Percentiles rank a stretch among this genome's conserved stretches.
These are phyloP conservation scores for Tachuris rubrigastra DNA, from an alignment of 2,113 vertebrate genomes.

Conservation along the genomic window DNA sequence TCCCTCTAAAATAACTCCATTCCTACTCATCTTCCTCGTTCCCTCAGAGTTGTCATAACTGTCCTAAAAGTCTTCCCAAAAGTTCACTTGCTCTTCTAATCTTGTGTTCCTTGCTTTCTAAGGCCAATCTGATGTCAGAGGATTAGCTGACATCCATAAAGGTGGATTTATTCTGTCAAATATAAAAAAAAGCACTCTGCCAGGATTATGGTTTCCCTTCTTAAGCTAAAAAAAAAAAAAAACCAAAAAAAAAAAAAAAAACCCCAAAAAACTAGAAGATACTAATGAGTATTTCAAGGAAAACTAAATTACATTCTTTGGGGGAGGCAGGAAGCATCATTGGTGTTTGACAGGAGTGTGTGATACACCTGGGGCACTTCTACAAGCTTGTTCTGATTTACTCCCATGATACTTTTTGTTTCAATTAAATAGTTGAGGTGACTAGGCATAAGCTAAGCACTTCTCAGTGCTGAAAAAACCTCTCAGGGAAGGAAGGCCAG, in stretches of 20 bases:
- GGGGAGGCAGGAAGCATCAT: not conserved
- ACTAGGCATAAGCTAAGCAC: not conserved
- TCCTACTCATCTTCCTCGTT: not conserved
- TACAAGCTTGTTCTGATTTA: not conserved
- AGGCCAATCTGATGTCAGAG: not conserved
- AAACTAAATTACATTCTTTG: not conserved
- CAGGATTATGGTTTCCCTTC: not conserved
- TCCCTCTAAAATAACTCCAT: not conserved
- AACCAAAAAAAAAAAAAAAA: too few species aligned
- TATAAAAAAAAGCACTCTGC: not conserved
- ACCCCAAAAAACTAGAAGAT: too few species aligned
- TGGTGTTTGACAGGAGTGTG: not conserved
- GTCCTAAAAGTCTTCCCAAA: not conserved
- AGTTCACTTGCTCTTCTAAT: slow-evolving; percentile 6
- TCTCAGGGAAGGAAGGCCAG: not conserved
- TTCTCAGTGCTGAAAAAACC: not conserved
- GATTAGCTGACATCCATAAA: not conserved
- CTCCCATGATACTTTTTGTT: not conserved
- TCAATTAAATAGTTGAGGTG: not conserved
- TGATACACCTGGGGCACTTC: not conserved
- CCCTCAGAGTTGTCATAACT: not conserved
- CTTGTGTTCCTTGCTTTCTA: not conserved
- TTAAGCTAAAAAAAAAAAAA: not conserved
- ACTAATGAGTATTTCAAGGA: not conserved
- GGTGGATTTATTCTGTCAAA: not conserved